Evolutionary conservation across 2,797 vertebrate genomes (phyloP), one percentile per base, ranked within the genome.

Genomic region (Varecia variegata): DNA sequence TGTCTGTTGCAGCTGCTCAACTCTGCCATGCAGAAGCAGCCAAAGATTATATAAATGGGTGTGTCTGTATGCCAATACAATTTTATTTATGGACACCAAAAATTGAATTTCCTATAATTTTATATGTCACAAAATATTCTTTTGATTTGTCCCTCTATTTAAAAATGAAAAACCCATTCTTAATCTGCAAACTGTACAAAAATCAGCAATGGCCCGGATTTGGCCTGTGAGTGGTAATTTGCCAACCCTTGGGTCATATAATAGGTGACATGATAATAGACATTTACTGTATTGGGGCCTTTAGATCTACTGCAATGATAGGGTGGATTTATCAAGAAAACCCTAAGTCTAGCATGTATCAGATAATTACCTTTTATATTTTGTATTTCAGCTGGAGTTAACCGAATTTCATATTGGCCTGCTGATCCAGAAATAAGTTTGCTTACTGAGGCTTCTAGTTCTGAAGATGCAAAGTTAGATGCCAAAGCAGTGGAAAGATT

Each of bases 331-430:
- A 68, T 84, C 40, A 90, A 43, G 83, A 90, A 96, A 96, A 81
- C 8, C 8, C 77, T 71, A 80, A 82, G 23, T 93, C 93, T 30
- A 56, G 14, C 11, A 65, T 85, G 32, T 84, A 30, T 96, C 76
- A 90, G n/a, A 30, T 47, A 32, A 68, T 87, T 98, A 79, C 40
- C 86, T 96, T 96, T 97, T 38, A 45, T 97, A 17, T 97, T 93
- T 98, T 98, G 23, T 98, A 88, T 98, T 98, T 96, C 97, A 99
- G 99, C 99, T 54, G 99, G 99, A 38, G 99, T 99, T 97, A 99
- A 98, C 98, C 98, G 99, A 98, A 99, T 99, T 98, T 99, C 99
- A 65, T 99, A 99, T 95, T 99, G 99, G 99, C 99, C 99, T 1
- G 99, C 99, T 56, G 99, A 99, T 98, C 99, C 99, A 38, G 99